Conservation (phyloP, 2,113 vertebrate species). For the Pachyramphus minor region DNA sequence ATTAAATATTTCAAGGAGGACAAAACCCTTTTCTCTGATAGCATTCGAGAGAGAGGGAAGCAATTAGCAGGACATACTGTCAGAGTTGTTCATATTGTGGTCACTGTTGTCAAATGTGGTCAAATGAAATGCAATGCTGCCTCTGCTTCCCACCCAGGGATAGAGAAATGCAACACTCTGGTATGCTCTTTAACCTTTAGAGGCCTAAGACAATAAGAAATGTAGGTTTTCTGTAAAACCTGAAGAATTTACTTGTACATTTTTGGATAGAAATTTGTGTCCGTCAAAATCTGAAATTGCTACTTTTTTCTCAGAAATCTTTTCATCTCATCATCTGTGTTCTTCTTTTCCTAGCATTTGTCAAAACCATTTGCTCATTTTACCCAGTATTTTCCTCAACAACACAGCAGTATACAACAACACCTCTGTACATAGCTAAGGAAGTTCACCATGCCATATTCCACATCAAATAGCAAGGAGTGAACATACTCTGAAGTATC, state of each 20-base stretch:
- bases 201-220: neutral
- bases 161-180: neutral
- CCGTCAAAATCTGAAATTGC: neutral
- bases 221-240: neutral
- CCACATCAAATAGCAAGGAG: neutral
- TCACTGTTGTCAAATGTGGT: neutral
- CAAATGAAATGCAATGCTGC: neutral
- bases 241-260: neutral
- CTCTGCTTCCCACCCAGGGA: neutral
- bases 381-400: neutral
- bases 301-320: neutral
- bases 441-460: neutral
- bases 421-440: neutral
- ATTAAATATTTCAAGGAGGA: neutral
- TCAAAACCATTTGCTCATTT: neutral
- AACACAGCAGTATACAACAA: neutral
- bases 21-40: neutral
- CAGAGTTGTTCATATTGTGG: neutral
- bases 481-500: neutral
- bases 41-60: neutral
- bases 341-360: neutral
- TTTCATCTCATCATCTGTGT: neutral
- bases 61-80: neutral
- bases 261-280: neutral
- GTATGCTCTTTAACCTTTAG: neutral